These are phyloP conservation scores for Rhinophrynus dorsalis DNA, from an alignment of 2,797 vertebrate species.

Conservation along the genomic window DNA sequence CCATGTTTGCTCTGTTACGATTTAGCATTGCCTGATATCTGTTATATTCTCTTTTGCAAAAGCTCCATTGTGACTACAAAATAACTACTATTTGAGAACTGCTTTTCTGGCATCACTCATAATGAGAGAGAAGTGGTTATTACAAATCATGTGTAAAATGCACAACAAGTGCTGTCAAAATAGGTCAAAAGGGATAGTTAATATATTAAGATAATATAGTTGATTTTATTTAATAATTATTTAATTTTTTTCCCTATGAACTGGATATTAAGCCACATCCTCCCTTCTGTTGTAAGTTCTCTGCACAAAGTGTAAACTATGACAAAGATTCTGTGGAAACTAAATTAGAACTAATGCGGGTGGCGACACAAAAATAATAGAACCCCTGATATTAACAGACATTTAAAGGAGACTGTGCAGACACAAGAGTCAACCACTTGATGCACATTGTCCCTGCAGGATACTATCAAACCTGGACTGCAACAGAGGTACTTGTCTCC, in stretches of 20 bases:
- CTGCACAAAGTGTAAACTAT: background rate
- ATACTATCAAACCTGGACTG: background rate
- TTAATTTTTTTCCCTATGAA: constrained; percentile 12
- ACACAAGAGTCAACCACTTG: constrained; percentile 3
- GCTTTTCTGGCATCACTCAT: too few relatives aligned
- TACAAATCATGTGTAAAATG: background rate
- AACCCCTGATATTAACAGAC: background rate
- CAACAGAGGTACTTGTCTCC: background rate
- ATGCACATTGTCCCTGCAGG: background rate
- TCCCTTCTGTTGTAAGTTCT: constrained; percentile 4
- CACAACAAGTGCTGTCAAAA: too few relatives aligned
- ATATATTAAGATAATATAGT: background rate
- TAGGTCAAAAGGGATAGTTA: background rate
- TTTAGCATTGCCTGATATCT: too few relatives aligned
- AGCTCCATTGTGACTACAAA: too few relatives aligned
- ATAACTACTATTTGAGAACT: too few relatives aligned
- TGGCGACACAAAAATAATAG: background rate
- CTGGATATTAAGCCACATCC: background rate
- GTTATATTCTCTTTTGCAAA: too few relatives aligned
- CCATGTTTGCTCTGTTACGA: too few relatives aligned
- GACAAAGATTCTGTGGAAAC: background rate
- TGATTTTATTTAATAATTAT: constrained; percentile 1
- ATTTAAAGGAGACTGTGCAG: constrained; percentile 8
- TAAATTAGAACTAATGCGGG: background rate
- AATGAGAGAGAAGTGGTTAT: background rate